Conservation (phyloP, 2,797 vertebrate genomes). For the Enteromius radiatus region DNA sequence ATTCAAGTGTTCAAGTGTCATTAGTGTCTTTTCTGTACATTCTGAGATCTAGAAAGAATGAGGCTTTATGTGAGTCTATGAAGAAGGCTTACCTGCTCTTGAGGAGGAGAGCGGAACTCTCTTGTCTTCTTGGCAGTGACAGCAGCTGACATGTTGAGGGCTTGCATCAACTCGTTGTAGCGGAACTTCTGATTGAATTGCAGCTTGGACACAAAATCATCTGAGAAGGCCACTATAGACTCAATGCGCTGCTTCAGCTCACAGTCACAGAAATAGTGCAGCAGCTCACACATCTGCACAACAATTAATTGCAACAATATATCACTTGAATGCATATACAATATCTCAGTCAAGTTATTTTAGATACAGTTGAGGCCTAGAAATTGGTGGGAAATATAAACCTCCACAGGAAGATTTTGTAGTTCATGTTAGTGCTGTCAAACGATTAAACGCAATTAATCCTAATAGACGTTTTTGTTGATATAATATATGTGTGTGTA, state of each 20-base stretch:
- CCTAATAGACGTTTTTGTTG: no score
- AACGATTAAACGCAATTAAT: no score
- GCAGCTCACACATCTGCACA: conserved; percentile 94
- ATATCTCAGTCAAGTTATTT: not conserved
- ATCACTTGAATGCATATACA: not conserved
- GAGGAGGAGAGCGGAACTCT: conserved; percentile 98
- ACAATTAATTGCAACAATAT: conserved; percentile 8
- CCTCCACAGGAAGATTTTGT: no score
- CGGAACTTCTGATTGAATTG: conserved; percentile 98
- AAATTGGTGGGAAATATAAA: no score
- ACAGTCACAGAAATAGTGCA: conserved; percentile 98
- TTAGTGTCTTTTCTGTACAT: not conserved
- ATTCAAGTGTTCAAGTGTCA: not conserved
- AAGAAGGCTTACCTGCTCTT: conserved; percentile 87
- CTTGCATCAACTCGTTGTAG: conserved; percentile 97
- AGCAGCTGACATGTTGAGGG: conserved; percentile 98
- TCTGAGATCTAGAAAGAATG: not conserved
- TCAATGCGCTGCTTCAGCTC: conserved; percentile 97
- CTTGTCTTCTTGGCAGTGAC: conserved; percentile 96
- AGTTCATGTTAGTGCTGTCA: no score
- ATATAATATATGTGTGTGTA: no score
- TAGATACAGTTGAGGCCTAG: not conserved
- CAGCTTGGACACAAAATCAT: conserved; percentile 93
- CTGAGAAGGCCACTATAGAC: conserved; percentile 95
- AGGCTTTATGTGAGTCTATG: not conserved